phyloP scores from a whole-genome alignment of 2,888 invertebrate genomes.

The Himalopsyche tibetana region DNA sequence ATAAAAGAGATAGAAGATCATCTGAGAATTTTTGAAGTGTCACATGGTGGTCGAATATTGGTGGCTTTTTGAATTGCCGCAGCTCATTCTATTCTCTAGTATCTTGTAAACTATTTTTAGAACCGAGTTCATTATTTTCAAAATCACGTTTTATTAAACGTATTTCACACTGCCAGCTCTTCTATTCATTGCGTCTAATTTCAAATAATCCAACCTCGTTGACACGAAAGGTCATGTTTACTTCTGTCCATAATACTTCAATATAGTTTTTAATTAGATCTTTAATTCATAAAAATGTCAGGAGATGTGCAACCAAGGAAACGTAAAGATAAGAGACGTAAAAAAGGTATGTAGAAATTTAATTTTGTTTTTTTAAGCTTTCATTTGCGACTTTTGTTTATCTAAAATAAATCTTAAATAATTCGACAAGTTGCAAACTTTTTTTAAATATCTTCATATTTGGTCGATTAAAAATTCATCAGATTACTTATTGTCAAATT shows the following conservation, averaged over 20 bases:
- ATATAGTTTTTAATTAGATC: conserved; percentile 45
- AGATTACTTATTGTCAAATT: neutral
- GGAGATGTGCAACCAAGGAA: conserved; percentile 92
- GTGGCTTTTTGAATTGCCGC: conserved; percentile 34
- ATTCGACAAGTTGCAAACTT: neutral
- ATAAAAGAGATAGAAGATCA: neutral
- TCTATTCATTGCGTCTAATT: conserved; percentile 31
- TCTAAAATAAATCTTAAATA: neutral
- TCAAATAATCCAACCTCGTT: conserved; percentile 37
- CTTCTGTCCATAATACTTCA: conserved; percentile 36
- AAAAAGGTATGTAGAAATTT: conserved; percentile 80
- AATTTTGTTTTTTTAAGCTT: neutral
- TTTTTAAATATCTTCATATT: conserved; percentile 54
- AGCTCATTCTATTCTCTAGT: conserved; percentile 42
- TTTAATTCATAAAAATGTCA: conserved; percentile 76
- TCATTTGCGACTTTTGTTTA: neutral
- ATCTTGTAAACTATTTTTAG: conserved; percentile 55
- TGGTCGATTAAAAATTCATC: neutral
- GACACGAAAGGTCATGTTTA: conserved; percentile 49
- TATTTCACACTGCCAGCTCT: conserved; percentile 15
- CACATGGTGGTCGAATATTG: conserved; percentile 25
- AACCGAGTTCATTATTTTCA: conserved; percentile 58
- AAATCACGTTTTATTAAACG: conserved; percentile 55
- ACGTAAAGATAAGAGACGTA: conserved; percentile 89
- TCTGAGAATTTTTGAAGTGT: conserved; percentile 18